Base-by-base conservation (phyloP, 2,797 vertebrate species). In the Kryptopterus vitreolus region DNA sequence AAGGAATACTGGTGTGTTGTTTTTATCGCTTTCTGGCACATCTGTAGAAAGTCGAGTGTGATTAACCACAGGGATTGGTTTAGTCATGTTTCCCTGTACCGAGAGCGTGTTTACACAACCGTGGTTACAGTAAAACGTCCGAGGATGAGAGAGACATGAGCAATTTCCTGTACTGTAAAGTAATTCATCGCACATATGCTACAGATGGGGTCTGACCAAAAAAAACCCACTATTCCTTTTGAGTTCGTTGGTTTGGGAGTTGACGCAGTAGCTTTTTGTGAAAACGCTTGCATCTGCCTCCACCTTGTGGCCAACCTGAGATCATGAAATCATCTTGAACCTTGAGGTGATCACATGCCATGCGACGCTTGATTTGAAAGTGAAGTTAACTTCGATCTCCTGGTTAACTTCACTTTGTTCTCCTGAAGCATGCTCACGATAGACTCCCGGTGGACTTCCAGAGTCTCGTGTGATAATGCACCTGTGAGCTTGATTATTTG, bases 271-370 rank as follows among this genome's bases (percentile, higher is more conserved):
- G 24, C n/a, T 69, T 29, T 31, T 22, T 48, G 33, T 76, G n/a
- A 24, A n/a, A 68, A 77, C 55, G 58, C 58, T 59, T 71, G 26
- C 61, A 43, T 82, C 62, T 68, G 79, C 80, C 83, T 63, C 92
- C 92, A 91, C 86, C 92, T 91, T 87, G 90, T 93, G 91, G 89
- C 78, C 10, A 63, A 70, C 81, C 63, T 63, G 35, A 81, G 26
- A 43, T 43, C 71, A 68, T 63, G 35, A 80, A 26, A 33, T 43
- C 71, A 12, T 59, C 38, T 81, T 81, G 53, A 81, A 76, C 50
- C 50, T n/a, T 12, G 48, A 63, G 65, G 38, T 70, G 31, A 75
- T 83, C 61, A 78, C 65, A 15, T 31, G 18, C 22, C 46, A 10
- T 35, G 26, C 31, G 1, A 33, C 12, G 59, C 59, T 58, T 58